These are phyloP conservation scores for Kryptolebias marmoratus DNA, from an alignment of 2,113 vertebrate genomes.

Conservation along the genomic window DNA sequence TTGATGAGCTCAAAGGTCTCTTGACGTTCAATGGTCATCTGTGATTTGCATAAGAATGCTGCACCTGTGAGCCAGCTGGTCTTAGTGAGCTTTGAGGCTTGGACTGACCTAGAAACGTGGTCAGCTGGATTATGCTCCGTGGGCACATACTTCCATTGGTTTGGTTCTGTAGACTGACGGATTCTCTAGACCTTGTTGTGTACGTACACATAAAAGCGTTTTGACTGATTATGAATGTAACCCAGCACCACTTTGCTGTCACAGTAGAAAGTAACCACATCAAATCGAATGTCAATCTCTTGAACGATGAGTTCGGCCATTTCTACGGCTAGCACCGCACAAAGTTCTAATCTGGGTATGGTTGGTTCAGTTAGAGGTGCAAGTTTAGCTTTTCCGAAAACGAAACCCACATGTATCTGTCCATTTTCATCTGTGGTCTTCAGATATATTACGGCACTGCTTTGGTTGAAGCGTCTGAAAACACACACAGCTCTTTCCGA, in stretches of 20 bases:
- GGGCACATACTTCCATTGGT: not conserved
- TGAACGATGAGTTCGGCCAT: not conserved
- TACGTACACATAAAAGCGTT: not conserved
- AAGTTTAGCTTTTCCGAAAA: constrained; percentile 7
- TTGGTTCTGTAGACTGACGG: too few relatives aligned
- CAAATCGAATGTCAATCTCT: not conserved
- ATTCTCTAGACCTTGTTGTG: not conserved
- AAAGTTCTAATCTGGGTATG: not conserved
- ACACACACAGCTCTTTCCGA: too few relatives aligned
- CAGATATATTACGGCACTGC: not conserved
- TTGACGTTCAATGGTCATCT: too few relatives aligned
- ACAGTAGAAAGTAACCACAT: too few relatives aligned
- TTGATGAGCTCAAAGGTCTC: too few relatives aligned
- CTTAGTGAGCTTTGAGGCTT: not conserved
- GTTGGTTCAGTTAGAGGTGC: not conserved
- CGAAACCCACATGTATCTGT: not conserved
- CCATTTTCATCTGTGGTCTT: not conserved
- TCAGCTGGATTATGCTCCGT: not conserved
- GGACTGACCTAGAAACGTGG: rapidly evolving
- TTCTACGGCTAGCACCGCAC: not conserved
- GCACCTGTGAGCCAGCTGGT: too few relatives aligned
- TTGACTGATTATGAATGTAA: not conserved
- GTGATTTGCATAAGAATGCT: too few relatives aligned
- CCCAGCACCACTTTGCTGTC: not conserved
- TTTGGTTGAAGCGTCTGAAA: not conserved